Evolutionary conservation across 1,140 invertebrate species (phyloP).

Genomic region (Drosophila nigromelanica): DNA sequence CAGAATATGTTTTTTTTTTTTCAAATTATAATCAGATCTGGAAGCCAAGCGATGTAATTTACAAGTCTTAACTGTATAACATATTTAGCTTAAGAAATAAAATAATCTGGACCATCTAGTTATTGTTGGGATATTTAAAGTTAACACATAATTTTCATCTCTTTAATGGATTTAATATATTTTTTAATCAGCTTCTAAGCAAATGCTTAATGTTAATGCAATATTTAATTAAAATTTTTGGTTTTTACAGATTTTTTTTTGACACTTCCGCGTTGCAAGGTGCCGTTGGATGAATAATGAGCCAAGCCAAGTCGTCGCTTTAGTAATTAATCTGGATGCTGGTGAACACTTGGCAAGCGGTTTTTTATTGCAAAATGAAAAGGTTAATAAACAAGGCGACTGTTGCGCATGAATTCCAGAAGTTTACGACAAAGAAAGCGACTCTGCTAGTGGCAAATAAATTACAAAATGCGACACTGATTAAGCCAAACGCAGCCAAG

Average conservation of each 20-base stretch:
- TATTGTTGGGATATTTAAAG: too few species aligned
- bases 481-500: conserved; percentile 54
- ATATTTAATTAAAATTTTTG: conserved; percentile 11
- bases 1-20: too few species aligned
- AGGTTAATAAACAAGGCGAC: conserved; percentile 78
- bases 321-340: conserved; percentile 67
- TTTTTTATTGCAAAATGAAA: conserved; percentile 73
- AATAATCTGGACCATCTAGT: too few species aligned
- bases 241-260: conserved; percentile 28
- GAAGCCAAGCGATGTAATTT: too few species aligned
- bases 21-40: too few species aligned
- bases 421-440: conserved; percentile 79
- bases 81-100: too few species aligned
- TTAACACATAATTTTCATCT: too few species aligned
- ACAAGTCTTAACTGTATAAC: too few species aligned
- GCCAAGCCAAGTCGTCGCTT: conserved; percentile 43
- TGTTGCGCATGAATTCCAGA: conserved; percentile 66
- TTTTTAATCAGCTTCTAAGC: neutral
- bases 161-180: neutral
- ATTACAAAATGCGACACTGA: conserved; percentile 65
- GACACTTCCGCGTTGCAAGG: conserved; percentile 67
- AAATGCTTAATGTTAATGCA: neutral
- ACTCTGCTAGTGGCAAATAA: conserved; percentile 63
- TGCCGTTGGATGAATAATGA: conserved; percentile 59
- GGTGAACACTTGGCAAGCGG: conserved; percentile 59